These are phyloP conservation scores for Cecropterus lyciades DNA, from an alignment of 1,140 invertebrate species.

Conservation along the genomic window DNA sequence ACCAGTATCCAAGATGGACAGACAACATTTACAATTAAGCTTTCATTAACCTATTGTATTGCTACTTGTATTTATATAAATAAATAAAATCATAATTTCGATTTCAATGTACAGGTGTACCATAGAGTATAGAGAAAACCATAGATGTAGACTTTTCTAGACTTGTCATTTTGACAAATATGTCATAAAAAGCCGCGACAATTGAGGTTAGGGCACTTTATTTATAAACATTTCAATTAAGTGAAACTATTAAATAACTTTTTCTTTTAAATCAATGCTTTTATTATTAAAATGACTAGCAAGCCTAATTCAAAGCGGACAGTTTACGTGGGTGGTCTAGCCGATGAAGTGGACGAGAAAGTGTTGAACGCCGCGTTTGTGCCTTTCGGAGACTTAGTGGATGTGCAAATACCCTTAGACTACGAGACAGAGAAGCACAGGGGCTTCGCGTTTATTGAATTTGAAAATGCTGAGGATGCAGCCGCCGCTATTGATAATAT, in stretches of 20 bases:
- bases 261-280: not conserved
- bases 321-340: conserved; percentile 95
- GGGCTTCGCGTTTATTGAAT: conserved; percentile 99
- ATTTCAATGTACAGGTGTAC: too few species aligned
- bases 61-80: too few species aligned
- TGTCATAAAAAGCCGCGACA: not conserved
- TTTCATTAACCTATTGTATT: too few species aligned
- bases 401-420: conserved; percentile 98
- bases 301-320: conserved; percentile 87
- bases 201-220: conserved; percentile 7
- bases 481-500: conserved; percentile 99
- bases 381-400: conserved; percentile 98
- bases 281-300: conserved; percentile 55
- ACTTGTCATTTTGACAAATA: not conserved
- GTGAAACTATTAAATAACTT: not conserved
- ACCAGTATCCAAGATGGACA: too few species aligned
- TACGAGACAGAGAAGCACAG: conserved; percentile 99
- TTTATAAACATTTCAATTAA: not conserved
- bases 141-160: too few species aligned
- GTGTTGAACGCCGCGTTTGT: conserved; percentile 98
- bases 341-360: conserved; percentile 99
- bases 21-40: too few species aligned
- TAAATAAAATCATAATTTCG: too few species aligned
- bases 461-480: conserved; percentile 97
- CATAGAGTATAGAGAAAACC: too few species aligned